Conservation (phyloP, 37 sponge, comb jelly and placozoan species). For the Geodia barretti region DNA sequence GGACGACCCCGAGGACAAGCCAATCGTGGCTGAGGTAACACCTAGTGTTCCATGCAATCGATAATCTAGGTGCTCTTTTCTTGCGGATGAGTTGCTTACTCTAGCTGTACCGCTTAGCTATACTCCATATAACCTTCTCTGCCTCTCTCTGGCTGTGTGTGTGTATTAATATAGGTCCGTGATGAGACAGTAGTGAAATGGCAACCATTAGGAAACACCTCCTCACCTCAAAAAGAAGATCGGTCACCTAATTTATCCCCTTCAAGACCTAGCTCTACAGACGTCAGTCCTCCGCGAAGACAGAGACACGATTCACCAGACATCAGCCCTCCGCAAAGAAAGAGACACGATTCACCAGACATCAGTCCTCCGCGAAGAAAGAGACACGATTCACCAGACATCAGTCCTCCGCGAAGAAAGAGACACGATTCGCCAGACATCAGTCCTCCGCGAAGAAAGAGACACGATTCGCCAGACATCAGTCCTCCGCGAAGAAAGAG, state of each 20-base stretch:
- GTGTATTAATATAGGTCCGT: background rate
- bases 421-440: background rate
- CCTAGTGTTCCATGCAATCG: no score
- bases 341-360: conserved; percentile 41
- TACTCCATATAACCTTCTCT: no score
- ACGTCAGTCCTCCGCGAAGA: conserved; percentile 34
- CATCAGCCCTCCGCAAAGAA: conserved; percentile 31
- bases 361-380: conserved; percentile 16
- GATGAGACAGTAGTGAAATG: conserved; percentile 35
- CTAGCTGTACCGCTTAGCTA: no score
- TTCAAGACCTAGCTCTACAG: conserved; percentile 5
- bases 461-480: conserved; percentile 39
- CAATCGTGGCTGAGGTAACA: conserved; percentile 31
- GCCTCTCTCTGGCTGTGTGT: no score
- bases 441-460: conserved; percentile 20
- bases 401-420: conserved; percentile 41
- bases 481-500: conserved; percentile 20
- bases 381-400: conserved; percentile 47
- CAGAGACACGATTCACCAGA: conserved; percentile 16
- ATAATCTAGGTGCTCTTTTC: no score
- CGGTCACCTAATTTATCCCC: conserved; percentile 2
- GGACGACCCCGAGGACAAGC: conserved; percentile 41
- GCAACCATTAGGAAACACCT: conserved; percentile 5
- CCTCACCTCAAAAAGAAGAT: background rate
- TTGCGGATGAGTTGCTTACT: no score